Evolutionary conservation across 2,888 invertebrate genomes (phyloP), one percentile per base, ranked within the genome.

Genomic region (Craniophora ligustri): DNA sequence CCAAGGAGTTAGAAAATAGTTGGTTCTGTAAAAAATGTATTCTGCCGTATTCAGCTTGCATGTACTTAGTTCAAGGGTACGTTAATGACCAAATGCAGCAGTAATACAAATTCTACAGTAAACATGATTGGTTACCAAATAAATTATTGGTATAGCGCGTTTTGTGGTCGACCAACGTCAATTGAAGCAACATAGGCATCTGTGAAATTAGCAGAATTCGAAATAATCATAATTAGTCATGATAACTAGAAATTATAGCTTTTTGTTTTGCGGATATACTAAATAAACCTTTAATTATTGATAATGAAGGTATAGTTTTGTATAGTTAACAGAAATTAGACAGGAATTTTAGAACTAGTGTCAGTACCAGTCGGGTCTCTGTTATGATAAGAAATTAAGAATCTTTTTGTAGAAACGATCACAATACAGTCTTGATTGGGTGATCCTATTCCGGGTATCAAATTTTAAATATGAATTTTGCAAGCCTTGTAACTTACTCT

Each of bases 161-260:
- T 40, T 34, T 10, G 36, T 28, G 70, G 70, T 54, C 47, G 44
- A 53, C 40, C 44, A 13, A 42, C 13, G 42, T 48, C 35, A 56
- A 61, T 57, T 42, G 38, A 54, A 41, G 40, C 30, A 36, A 38
- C 21, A 38, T 59, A 23, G 11, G 35, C 34, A 55, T 46, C 35
- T 42, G 31, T 32, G 21, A 32, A 45, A 30, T 34, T 58, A 5
- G 36, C n/a, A 13, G 8, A 31, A 42, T 28, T 38, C 35, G 13
- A 51, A 38, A 34, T 40, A 14, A 38, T 32, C 8, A 66, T 40
- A 3, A 18, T 21, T 6, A 16, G 11, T 35, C 28, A 38, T 35
- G n/a, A 44, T 28, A 32, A 15, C 6, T n/a, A n/a, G n/a, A n/a
- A 26, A 26, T n/a, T 2, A n/a, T n/a, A 26, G 3, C n/a, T n/a